Conservation (phyloP, 1,140 invertebrate genomes). For the Diabrotica virgifera region DNA sequence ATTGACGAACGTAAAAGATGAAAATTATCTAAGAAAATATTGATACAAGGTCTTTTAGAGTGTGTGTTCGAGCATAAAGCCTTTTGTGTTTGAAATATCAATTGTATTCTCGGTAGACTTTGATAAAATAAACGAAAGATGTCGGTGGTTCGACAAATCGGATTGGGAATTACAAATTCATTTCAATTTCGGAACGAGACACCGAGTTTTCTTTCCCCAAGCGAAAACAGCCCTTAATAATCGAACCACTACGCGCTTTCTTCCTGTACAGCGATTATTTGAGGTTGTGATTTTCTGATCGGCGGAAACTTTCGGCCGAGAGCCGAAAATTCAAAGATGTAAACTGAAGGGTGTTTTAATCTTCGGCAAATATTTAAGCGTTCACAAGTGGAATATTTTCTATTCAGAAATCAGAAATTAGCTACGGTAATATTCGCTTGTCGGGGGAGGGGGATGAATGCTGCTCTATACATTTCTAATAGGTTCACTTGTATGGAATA, state of each 20-base stretch:
- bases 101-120: constrained; percentile 30
- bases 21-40: constrained; percentile 28
- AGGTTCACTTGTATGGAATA: too few species aligned
- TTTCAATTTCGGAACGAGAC: constrained; percentile 5
- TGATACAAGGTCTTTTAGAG: constrained; percentile 20
- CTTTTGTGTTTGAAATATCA: constrained; percentile 31
- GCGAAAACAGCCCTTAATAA: too few species aligned
- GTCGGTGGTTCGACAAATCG: constrained; percentile 29
- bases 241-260: too few species aligned
- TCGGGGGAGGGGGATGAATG: too few species aligned
- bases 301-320: constrained; percentile 10
- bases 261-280: too few species aligned
- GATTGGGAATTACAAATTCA: constrained; percentile 25
- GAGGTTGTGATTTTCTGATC: not conserved
- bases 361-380: constrained; percentile 25
- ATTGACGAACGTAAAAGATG: constrained; percentile 21
- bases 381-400: constrained; percentile 22
- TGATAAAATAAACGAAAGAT: constrained; percentile 28
- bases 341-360: constrained; percentile 23
- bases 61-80: constrained; percentile 23
- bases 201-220: not conserved
- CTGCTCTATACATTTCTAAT: too few species aligned
- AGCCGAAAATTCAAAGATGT: constrained; percentile 20
- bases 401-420: constrained; percentile 23
- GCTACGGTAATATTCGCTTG: constrained; percentile 14